Evolutionary conservation across 2,113 vertebrate genomes (phyloP).

Genomic region (Phaethornis superciliosus): DNA sequence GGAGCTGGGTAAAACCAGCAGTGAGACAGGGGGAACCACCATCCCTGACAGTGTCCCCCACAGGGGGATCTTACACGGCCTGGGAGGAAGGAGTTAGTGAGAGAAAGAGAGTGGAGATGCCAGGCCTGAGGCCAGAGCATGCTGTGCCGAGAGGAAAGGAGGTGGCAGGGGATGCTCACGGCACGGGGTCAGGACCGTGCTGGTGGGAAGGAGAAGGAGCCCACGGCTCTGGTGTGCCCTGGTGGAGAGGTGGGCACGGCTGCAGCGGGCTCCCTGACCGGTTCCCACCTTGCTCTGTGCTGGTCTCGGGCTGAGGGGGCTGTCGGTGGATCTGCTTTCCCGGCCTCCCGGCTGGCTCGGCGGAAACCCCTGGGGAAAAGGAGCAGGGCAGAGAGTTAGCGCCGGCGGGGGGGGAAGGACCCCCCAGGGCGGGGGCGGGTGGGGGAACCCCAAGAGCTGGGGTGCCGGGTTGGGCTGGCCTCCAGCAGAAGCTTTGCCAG

Average conservation of each 20-base stretch:
- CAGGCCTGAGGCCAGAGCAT: conserved; percentile 9
- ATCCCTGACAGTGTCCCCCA: conserved; percentile 34
- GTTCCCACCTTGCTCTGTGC: conserved; percentile 93
- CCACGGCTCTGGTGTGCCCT: neutral
- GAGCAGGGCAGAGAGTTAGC: conserved; percentile 77
- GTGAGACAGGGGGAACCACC: neutral
- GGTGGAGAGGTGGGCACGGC: conserved; percentile 35
- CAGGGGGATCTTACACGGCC: rapidly evolving
- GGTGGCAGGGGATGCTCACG: neutral
- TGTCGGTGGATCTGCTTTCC: conserved; percentile 90
- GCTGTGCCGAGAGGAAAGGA: neutral
- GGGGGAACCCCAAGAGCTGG: neutral
- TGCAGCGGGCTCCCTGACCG: conserved; percentile 68
- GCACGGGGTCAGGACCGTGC: conserved; percentile 25
- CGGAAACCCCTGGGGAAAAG: conserved; percentile 80
- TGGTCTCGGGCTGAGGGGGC: conserved; percentile 83
- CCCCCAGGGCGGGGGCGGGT: neutral
- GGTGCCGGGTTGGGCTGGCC: neutral
- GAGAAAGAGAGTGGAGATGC: conserved; percentile 16
- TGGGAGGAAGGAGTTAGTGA: conserved; percentile 44
- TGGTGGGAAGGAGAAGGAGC: conserved; percentile 39
- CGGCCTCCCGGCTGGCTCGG: conserved; percentile 88
- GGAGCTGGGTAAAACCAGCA: neutral
- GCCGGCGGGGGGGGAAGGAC: neutral
- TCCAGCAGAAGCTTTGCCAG: neutral